A percentile compares a stretch with the other conserved stretches of the same genome.
Evolutionary conservation across 2,888 invertebrate genomes (phyloP).

Genomic region (Orthonevra nobilis): DNA sequence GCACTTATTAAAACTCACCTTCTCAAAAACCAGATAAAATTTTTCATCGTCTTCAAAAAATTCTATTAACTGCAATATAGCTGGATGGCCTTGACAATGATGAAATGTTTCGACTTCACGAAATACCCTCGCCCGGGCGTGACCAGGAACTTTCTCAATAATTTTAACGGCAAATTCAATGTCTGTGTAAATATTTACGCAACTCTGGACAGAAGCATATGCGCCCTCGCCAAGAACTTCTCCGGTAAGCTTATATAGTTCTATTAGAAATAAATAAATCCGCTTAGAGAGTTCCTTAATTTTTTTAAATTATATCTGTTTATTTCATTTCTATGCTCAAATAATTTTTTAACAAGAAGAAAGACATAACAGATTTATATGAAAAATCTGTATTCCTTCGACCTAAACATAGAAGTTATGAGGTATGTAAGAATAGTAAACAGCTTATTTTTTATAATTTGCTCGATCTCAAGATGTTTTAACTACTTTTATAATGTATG

Average conservation of each 20-base stretch:
- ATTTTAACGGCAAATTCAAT: constrained; percentile 98
- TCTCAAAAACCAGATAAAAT: constrained; percentile 99
- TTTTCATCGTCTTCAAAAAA: constrained; percentile 98
- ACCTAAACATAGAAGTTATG: neutral
- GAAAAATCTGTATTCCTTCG: no score
- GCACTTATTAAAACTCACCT: constrained; percentile 84
- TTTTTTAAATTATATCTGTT: no score
- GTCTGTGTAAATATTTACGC: constrained; percentile 93
- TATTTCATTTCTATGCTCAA: no score
- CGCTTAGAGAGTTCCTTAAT: no score
- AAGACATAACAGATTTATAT: no score
- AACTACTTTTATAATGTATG: no score
- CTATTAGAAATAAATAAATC: constrained; percentile 81
- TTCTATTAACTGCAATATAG: constrained; percentile 98
- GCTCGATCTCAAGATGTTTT: no score
- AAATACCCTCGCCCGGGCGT: constrained; percentile 95
- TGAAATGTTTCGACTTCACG: constrained; percentile 99
- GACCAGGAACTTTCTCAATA: constrained; percentile 96
- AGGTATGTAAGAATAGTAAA: neutral
- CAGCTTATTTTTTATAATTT: neutral
- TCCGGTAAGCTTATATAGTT: constrained; percentile 96
- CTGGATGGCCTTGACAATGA: constrained; percentile 97
- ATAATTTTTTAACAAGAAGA: no score
- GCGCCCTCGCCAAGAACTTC: constrained; percentile 98
- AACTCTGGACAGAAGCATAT: constrained; percentile 97